These are phyloP conservation scores for Slavum lentiscoides DNA, from an alignment of 2,888 invertebrate genomes.

Conservation along the genomic window DNA sequence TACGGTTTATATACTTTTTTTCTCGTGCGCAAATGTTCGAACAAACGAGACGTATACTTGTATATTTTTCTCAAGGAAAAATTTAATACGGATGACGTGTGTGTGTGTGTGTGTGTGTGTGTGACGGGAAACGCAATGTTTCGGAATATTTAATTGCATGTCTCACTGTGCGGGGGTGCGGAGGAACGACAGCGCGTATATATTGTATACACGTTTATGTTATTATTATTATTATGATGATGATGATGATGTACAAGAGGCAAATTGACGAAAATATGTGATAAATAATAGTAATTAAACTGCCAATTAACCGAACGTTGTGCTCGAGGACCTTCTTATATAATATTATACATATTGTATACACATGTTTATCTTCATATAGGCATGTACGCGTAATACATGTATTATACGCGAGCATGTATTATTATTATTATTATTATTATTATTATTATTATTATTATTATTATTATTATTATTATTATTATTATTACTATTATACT, in stretches of 20 bases:
- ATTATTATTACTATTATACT: no score
- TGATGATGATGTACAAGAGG: neutral
- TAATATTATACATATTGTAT: no score
- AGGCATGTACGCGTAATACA: no score
- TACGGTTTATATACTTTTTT: neutral
- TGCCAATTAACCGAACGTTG: slow-evolving; percentile 24
- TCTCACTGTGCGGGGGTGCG: neutral
- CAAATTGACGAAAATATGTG: slow-evolving; percentile 22
- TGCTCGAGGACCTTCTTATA: neutral
- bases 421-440: no score
- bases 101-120: slow-evolving; percentile 4
- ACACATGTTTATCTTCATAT: no score
- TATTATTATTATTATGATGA: no score
- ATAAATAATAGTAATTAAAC: slow-evolving; percentile 40
- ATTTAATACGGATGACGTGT: neutral
- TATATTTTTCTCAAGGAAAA: neutral
- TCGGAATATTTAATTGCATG: slow-evolving; percentile 17
- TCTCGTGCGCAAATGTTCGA: no score
- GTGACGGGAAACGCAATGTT: neutral
- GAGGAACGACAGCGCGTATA: neutral
- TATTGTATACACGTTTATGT: neutral
- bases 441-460: no score
- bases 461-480: no score
- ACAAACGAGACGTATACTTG: neutral
- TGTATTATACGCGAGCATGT: no score